These are phyloP conservation scores for Galeopterus variegatus DNA, from an alignment of 2,113 vertebrate species.

Conservation along the genomic window DNA sequence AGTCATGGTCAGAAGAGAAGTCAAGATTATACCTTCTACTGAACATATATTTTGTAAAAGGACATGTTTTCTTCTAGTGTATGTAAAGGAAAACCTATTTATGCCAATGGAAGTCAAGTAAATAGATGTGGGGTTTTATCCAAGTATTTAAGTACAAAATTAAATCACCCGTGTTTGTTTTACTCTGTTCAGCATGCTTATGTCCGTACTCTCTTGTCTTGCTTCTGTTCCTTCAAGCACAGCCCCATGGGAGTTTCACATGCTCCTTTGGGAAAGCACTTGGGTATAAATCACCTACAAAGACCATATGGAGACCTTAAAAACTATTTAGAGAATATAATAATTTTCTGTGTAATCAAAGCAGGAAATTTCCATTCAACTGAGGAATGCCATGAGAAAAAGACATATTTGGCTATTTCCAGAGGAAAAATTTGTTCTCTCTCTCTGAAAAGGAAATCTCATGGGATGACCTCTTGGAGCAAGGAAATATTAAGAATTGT, in stretches of 20 bases:
- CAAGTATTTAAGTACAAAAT: neutral
- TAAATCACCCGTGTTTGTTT: neutral
- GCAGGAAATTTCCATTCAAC: neutral
- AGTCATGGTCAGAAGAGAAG: slow-evolving; percentile 40
- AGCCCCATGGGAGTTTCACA: fast-evolving
- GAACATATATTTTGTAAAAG: slow-evolving; percentile 16
- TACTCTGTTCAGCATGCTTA: neutral
- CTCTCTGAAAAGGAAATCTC: neutral
- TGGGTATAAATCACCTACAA: neutral
- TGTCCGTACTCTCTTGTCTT: neutral
- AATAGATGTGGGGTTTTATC: neutral
- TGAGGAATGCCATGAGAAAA: neutral
- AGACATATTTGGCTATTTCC: neutral
- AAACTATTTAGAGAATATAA: neutral
- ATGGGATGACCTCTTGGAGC: neutral
- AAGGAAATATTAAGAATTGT: neutral
- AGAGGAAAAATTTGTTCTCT: neutral
- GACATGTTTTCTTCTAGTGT: neutral
- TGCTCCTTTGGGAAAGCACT: neutral
- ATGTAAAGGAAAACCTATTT: slow-evolving; percentile 40
- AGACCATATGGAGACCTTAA: neutral
- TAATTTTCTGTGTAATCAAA: neutral
- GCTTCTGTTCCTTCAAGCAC: neutral
- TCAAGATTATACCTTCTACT: slow-evolving; percentile 25
- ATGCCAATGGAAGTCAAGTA: neutral